Evolutionary conservation across 2,888 invertebrate genomes (phyloP), one percentile per base, ranked within the genome.

Genomic region (Nudaria mundana): DNA sequence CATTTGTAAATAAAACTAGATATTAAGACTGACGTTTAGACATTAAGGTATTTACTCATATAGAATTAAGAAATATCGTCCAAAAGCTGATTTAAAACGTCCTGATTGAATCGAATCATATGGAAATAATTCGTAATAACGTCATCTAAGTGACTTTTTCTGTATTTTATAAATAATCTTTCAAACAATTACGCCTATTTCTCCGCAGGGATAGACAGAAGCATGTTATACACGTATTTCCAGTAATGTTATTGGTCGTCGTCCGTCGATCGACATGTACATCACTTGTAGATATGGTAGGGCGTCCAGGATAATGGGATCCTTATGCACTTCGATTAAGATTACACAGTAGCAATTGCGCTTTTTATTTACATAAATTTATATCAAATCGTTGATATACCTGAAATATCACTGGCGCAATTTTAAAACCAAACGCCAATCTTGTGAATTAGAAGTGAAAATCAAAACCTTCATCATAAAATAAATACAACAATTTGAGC

Each of bases 1-100:
- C 85, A 84, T 66, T 62, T 81, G 78, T 84, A 81, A 40, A 84
- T 81, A 83, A 48, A 65, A 47, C 37, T 84, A 81, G 81, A 28
- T 7, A 33, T 48, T 79, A 77, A 73, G 75, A 77, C 75, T 80
- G 76, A 71, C 14, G 39, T 40, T 28, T 29, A 29, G 20, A 18
- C 8, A 12, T 60, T 37, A 30, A 39, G 23, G 67, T 38, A 30
- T 30, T 26, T 25, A n/a, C n/a, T 30, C n/a, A n/a, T n/a, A n/a
- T n/a, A n/a, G n/a, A n/a, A 30, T 31, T 44, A 37, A 41, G 18
- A 34, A 15, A 37, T 41, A 48, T 76, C 82, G 83, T 81, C 83
- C 81, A 70, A 68, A 73, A 70, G n/a, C 70, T 58, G 30, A 62
- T 66, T 71, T 65, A 72, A 80, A 70, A 63, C 85, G 85, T 84